Conservation (phyloP, 2,113 vertebrate species). For the Leptodactylus fuscus region DNA sequence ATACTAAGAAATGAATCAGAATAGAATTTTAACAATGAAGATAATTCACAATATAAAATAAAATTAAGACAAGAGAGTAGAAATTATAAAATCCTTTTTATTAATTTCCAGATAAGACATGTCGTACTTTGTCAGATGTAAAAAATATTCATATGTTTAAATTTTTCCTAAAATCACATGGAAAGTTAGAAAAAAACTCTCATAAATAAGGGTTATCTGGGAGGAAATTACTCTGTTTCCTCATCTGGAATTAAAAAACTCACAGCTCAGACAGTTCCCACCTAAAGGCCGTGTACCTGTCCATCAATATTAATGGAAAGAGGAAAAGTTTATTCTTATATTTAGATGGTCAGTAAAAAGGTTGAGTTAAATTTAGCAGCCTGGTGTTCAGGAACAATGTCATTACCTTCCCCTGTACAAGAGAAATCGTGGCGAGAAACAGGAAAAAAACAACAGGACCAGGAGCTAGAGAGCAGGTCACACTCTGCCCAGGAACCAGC, state of each 20-base stretch:
- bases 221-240: constrained; percentile 51
- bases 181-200: neutral
- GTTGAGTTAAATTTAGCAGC: constrained; percentile 40
- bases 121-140: too few relatives aligned
- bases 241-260: constrained; percentile 18
- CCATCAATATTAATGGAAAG: constrained; percentile 41
- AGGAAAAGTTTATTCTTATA: constrained; percentile 30
- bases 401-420: constrained; percentile 27
- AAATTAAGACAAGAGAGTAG: too few relatives aligned
- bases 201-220: constrained; percentile 30
- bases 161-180: neutral
- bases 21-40: too few relatives aligned
- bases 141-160: neutral
- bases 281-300: constrained; percentile 50
- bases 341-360: constrained; percentile 26
- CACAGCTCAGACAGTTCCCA: neutral
- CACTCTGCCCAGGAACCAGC: neutral
- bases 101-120: too few relatives aligned
- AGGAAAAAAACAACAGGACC: constrained; percentile 50
- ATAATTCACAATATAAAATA: too few relatives aligned
- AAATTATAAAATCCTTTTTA: too few relatives aligned
- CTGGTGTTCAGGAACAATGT: constrained; percentile 52
- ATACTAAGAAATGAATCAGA: too few relatives aligned
- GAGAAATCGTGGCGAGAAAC: constrained; percentile 23
- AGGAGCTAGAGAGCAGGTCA: neutral